Base-by-base conservation (phyloP, 2,888 invertebrate genomes). In the Phragmatobia fuliginosa region DNA sequence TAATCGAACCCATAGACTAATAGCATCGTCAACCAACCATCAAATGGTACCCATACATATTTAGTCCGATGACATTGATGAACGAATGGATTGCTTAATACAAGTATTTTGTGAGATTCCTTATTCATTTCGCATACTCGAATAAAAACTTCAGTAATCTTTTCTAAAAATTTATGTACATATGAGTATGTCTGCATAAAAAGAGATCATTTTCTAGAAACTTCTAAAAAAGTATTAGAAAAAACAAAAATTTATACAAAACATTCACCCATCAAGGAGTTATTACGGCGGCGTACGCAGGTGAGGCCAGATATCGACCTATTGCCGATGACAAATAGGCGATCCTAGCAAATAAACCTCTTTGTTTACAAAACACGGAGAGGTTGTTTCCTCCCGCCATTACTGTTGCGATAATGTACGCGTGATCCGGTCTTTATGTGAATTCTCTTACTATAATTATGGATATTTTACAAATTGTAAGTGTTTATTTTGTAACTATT, bases 341-440 rank as follows among this genome's bases (percentile, higher is more conserved):
- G 62, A 60, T 71, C 70, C 62, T 32, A 65, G 69, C 62, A 76
- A 76, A 72, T 70, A 69, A 66, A 67, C 63, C 65, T 38, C 49
- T 64, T 70, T 85, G 83, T 87, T 86, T 85, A 78, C 77, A 82
- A 87, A 87, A 85, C 84, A 85, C 38, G 61, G 11, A 32, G 36
- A 45, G 63, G 64, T 66, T 64, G 72, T 79, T 81, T 83, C 79
- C 79, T 78, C 36, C 70, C 33, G 41, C 63, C 73, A 73, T 66
- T 78, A 74, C 78, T 72, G 67, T 76, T 69, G 62, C 76, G 82
- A 80, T 81, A 81, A 80, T 70, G 72, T 32, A 63, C 64, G 65
- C 64, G 71, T 62, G 62, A 66, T 68, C 71, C 71, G 66, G 77
- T 64, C 68, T 79, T 69, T 62, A 74, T 73, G 77, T 73, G 68